These are phyloP conservation scores for Polypedilum pembai DNA, from an alignment of 1,140 invertebrate genomes.

Conservation along the genomic window DNA sequence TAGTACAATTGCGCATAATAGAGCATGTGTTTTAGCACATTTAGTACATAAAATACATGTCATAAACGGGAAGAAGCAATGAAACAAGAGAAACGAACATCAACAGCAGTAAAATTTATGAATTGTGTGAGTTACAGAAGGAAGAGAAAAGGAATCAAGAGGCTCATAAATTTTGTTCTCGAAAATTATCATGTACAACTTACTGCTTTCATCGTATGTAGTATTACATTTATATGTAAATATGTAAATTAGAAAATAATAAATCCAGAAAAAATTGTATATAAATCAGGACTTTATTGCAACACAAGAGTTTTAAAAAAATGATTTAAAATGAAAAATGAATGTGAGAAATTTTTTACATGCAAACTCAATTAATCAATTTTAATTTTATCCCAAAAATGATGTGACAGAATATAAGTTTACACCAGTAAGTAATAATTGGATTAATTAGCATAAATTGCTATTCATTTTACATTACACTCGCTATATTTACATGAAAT, in stretches of 20 bases:
- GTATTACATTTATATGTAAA: background rate
- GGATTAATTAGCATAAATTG: no score
- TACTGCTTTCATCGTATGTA: background rate
- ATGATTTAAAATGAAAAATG: no score
- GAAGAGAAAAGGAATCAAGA: background rate
- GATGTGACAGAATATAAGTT: no score
- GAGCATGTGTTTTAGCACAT: background rate
- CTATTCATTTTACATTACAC: no score
- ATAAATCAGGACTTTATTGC: background rate
- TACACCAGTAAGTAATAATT: no score
- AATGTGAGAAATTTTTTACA: no score
- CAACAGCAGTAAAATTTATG: slow-evolving; percentile 18
- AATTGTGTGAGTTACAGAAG: slow-evolving; percentile 10
- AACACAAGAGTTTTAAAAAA: background rate
- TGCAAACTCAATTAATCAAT: no score
- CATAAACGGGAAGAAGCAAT: background rate
- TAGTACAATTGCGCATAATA: background rate
- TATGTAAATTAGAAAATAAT: background rate
- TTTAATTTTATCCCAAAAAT: no score
- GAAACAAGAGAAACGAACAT: background rate
- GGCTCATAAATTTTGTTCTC: background rate
- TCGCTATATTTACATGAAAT: no score
- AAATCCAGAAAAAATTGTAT: background rate
- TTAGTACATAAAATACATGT: background rate
- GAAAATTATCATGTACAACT: slow-evolving; percentile 11